These are phyloP conservation scores for Solen grandis DNA, from an alignment of 1,140 invertebrate genomes.

Conservation along the genomic window DNA sequence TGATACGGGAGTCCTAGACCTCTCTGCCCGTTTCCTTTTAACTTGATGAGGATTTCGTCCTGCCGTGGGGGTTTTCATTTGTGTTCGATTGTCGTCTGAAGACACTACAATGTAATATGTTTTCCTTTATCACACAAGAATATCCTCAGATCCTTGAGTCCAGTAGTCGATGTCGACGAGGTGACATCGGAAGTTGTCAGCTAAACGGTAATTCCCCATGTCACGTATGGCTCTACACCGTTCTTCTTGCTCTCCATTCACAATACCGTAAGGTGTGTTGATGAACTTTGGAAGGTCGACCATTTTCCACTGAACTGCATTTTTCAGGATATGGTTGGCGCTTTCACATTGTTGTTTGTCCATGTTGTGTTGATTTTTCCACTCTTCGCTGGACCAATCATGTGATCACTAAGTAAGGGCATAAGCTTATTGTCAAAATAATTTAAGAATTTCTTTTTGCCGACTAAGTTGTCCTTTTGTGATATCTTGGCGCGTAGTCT, in stretches of 20 bases:
- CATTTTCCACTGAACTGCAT: constrained; percentile 20
- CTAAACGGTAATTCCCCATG: constrained; percentile 28
- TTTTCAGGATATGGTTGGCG: constrained; percentile 38
- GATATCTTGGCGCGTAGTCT: not conserved
- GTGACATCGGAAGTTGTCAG: not conserved
- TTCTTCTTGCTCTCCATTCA: constrained; percentile 29
- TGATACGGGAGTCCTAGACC: not conserved
- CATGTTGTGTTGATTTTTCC: not conserved
- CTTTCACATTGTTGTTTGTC: constrained; percentile 45
- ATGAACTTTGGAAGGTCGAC: constrained; percentile 28
- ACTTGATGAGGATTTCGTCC: constrained; percentile 18
- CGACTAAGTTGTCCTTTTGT: not conserved
- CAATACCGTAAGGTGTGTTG: constrained; percentile 5
- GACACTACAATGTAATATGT: not conserved
- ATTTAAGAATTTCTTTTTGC: constrained; percentile 6
- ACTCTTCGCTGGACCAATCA: too few relatives aligned
- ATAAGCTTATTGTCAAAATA: not conserved
- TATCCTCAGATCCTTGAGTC: too few relatives aligned
- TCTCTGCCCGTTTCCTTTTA: not conserved
- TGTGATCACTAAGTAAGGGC: constrained; percentile 3
- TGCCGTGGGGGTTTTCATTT: not conserved
- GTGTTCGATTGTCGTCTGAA: not conserved
- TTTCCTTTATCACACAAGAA: too few relatives aligned
- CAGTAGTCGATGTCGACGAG: not conserved
- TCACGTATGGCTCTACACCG: constrained; percentile 10